Conservation (phyloP, 64 coral and sea anemone species). For the Stichodactyla mertensii region DNA sequence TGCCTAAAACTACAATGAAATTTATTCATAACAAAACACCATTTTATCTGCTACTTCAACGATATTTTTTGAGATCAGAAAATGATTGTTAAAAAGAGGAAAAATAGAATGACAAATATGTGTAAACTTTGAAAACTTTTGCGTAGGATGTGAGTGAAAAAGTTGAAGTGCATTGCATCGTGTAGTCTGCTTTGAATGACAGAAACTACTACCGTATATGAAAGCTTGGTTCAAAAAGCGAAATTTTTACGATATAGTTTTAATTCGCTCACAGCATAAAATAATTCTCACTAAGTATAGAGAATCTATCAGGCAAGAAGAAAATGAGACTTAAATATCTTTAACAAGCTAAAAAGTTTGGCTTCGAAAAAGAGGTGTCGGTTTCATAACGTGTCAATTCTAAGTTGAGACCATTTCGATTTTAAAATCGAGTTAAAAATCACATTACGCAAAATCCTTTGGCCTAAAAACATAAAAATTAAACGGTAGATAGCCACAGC, state of each 20-base stretch:
- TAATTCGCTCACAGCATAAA: not conserved
- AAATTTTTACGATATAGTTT: not conserved
- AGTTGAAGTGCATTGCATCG: not conserved
- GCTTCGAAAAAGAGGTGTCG: not conserved
- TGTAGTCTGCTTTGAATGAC: not conserved
- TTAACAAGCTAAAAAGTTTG: not conserved
- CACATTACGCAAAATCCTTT: not conserved
- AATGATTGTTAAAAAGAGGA: not conserved
- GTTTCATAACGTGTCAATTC: not conserved
- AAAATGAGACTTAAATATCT: not conserved
- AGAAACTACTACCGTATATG: not conserved
- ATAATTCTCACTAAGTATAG: not conserved
- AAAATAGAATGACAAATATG: not conserved
- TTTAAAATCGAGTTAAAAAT: not conserved
- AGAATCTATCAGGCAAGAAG: not conserved
- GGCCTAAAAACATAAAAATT: not conserved
- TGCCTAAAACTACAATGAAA: not conserved
- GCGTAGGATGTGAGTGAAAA: not conserved
- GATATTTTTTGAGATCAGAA: not conserved
- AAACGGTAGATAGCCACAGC: not conserved
- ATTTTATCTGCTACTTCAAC: not conserved
- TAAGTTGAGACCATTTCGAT: not conserved
- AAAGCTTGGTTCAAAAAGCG: not conserved
- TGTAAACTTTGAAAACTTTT: constrained; percentile 12
- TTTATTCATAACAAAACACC: not conserved